Percentiles rank a stretch among this genome's conserved stretches.
Evolutionary conservation across 2,888 invertebrate species (phyloP).

Genomic region (Drosophila niveifrons): DNA sequence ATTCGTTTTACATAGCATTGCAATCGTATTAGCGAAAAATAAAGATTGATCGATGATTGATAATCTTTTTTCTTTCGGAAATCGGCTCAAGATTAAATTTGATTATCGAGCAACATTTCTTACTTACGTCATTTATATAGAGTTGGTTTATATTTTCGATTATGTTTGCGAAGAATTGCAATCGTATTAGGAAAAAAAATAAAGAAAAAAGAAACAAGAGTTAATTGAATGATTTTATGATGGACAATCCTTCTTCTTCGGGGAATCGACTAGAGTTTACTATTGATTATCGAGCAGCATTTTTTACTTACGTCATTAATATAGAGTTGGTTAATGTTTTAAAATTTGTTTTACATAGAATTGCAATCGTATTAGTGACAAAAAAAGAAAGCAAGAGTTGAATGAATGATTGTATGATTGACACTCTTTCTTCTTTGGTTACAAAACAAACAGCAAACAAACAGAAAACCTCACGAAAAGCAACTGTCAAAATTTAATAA

Average conservation of each 20-base stretch:
- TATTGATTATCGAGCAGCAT: slow-evolving; percentile 1
- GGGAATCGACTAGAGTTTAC: slow-evolving; percentile 11
- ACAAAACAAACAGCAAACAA: slow-evolving; percentile 26
- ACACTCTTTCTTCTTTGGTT: slow-evolving; percentile 13
- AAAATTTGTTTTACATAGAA: slow-evolving; percentile 12
- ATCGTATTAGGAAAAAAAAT: slow-evolving; percentile 32
- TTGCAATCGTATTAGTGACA: slow-evolving; percentile 41
- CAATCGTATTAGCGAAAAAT: slow-evolving; percentile 30
- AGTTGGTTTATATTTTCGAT: slow-evolving; percentile 41
- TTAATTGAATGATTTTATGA: slow-evolving; percentile 9
- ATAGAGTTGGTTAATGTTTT: slow-evolving; percentile 44
- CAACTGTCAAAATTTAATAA: slow-evolving; percentile 62
- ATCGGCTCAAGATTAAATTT: slow-evolving; percentile 1
- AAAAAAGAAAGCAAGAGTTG: slow-evolving; percentile 37
- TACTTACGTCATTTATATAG: slow-evolving; percentile 51
- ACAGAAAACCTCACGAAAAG: not conserved
- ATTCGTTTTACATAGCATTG: slow-evolving; percentile 25
- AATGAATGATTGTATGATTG: slow-evolving; percentile 11
- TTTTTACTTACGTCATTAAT: slow-evolving; percentile 49
- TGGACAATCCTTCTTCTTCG: slow-evolving; percentile 20
- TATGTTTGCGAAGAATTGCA: slow-evolving; percentile 27
- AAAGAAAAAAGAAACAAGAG: slow-evolving; percentile 31
- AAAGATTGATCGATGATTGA: slow-evolving; percentile 1
- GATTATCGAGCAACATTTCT: slow-evolving; percentile 3
- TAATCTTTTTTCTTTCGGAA: slow-evolving; percentile 14